Evolutionary conservation across 2,113 vertebrate genomes (phyloP), one percentile per base, ranked within the genome.

Genomic region (Pseudorhombus dupliciocellatus): DNA sequence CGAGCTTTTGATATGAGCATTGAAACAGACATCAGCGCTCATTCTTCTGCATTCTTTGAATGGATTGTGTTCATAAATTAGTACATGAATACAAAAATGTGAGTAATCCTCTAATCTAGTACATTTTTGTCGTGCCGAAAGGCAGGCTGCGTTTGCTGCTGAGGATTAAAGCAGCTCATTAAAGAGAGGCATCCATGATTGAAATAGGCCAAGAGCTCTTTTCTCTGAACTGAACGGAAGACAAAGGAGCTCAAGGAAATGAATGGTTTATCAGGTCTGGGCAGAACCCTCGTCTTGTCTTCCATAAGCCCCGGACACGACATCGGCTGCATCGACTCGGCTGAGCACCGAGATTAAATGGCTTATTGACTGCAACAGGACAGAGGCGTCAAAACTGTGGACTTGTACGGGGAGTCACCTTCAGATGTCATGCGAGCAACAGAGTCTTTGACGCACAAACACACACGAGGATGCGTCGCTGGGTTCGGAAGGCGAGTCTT

Each of bases 161-260:
- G 66, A 75, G 90, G 92, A 93, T 93, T 93, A 92, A 84, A 87
- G 84, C 69, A 84, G 86, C 91, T 93, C 92, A 91, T 93, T 93
- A 93, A 91, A 91, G 70, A 58, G 75, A 81, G 75, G 81, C 83
- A 82, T 85, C 88, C 90, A 77, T 91, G 92, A 93, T 93, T 92
- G 90, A 94, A 94, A 93, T 78, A 86, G 83, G 88, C 89, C 82
- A 69, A 84, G 85, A 91, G 90, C 87, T 84, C 83, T 84, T 50
- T n/a, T 9, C 85, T 91, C 83, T 82, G 79, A 87, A 88, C 73
- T 74, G 57, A 90, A 83, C 48, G 66, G 78, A 89, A 93, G 92
- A 93, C 92, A 93, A 94, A 94, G 84, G 78, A 80, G 85, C 74
- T 85, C 54, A 81, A 83, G 88, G 88, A 91, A 91, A 92, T 84